Conservation (phyloP, 2,113 vertebrate genomes). For the Bufo bufo region DNA sequence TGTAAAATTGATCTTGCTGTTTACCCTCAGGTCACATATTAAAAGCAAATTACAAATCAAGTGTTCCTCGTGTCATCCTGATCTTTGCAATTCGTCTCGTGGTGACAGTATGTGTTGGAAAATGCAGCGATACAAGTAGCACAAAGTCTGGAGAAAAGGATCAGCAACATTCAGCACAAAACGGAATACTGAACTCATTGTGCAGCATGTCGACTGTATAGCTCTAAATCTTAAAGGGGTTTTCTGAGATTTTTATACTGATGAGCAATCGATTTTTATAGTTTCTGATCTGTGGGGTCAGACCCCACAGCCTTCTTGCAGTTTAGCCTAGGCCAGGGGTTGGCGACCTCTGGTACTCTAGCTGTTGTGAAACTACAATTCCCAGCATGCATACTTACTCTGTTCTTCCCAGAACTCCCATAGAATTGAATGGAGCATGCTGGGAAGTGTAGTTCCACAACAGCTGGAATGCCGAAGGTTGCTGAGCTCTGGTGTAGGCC, state of each 20-base stretch:
- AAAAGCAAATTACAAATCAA: constrained; percentile 39
- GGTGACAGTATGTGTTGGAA: constrained; percentile 36
- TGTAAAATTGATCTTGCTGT: constrained; percentile 52
- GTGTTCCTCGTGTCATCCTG: constrained; percentile 16
- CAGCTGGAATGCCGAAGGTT: too few relatives aligned
- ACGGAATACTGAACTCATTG: background rate
- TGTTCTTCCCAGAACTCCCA: too few relatives aligned
- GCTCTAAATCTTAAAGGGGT: background rate
- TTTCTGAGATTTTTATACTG: background rate
- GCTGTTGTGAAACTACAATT: too few relatives aligned
- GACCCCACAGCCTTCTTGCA: too few relatives aligned
- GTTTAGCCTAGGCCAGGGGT: too few relatives aligned
- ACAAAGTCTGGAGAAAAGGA: background rate
- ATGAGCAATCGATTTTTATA: too few relatives aligned
- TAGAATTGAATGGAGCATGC: too few relatives aligned
- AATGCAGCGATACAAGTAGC: background rate
- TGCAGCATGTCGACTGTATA: background rate
- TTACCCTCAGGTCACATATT: constrained; percentile 36
- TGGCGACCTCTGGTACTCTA: too few relatives aligned
- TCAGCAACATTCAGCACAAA: background rate
- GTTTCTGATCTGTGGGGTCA: too few relatives aligned
- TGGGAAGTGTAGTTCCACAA: too few relatives aligned
- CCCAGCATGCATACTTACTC: too few relatives aligned
- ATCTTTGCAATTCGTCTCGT: constrained; percentile 44
- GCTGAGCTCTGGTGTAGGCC: too few relatives aligned